Evolutionary conservation across 2,888 invertebrate genomes (phyloP).

Genomic region (Barypeithes pellucidus): DNA sequence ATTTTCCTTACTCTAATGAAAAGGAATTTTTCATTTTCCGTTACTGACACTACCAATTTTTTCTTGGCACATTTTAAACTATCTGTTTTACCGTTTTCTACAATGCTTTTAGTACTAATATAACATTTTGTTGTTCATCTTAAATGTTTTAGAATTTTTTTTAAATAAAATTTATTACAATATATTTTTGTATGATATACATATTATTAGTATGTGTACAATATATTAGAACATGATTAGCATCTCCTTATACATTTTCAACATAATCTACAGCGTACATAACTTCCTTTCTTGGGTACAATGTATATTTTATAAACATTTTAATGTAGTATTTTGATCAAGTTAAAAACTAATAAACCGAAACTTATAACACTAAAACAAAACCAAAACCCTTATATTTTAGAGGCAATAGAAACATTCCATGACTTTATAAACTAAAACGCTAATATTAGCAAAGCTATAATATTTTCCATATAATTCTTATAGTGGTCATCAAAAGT

Average conservation of each 20-base stretch:
- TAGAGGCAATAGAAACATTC: not conserved
- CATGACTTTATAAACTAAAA: not conserved
- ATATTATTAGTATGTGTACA: not conserved
- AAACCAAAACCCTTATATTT: not conserved
- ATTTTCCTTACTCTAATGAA: constrained; percentile 67
- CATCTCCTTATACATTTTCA: too few species aligned
- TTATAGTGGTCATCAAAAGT: too few species aligned
- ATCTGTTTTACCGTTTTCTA: constrained; percentile 37
- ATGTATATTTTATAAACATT: too few species aligned
- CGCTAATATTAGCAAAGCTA: not conserved
- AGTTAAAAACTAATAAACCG: too few species aligned
- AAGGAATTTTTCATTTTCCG: constrained; percentile 66
- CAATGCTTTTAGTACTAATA: not conserved
- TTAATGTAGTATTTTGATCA: too few species aligned
- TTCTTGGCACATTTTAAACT: constrained; percentile 38
- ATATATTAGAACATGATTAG: not conserved
- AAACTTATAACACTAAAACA: too few species aligned
- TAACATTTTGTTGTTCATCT: too few species aligned
- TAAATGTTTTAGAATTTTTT: constrained; percentile 57
- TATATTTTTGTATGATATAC: too few species aligned
- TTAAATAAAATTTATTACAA: too few species aligned
- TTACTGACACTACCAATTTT: constrained; percentile 56
- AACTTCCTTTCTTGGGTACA: too few species aligned
- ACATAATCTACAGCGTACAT: too few species aligned
- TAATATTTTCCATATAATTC: too few species aligned